Evolutionary conservation across 2,888 invertebrate genomes (phyloP), one percentile per base, ranked within the genome.

Genomic region (Amitus sp.): DNA sequence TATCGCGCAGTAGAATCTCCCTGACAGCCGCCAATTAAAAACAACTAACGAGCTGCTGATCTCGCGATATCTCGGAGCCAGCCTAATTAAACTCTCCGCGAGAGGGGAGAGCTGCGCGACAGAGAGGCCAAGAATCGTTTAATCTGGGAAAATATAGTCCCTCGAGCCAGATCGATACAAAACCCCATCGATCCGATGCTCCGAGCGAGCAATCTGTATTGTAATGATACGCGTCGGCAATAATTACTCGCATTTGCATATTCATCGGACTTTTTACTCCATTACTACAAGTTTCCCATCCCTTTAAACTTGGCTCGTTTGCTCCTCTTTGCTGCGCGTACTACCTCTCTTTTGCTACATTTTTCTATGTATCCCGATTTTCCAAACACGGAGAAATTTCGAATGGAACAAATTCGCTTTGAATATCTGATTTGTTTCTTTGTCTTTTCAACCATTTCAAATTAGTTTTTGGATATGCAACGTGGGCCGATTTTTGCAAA

Each of bases 31-130:
- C 80, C 80, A 80, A 80, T 80, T 80, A 80, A 80, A 80, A 80
- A 80, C 79, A 80, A 80, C 80, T 80, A 80, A 80, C 80, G 80
- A 80, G 80, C 80, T 79, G 79, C 79, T 78, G 80, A 80, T 80
- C 78, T 70, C 74, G 74, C 76, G 79, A 78, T 78, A 79, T 78
- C 79, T 75, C 66, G 52, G 61, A 69, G 68, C 66, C 61, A 65
- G 74, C 76, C 79, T 79, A 79, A 79, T 79, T 79, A 79, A 79
- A 79, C 78, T 75, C 76, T 70, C 73, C 73, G 70, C 68, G 58
- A 6, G 39, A 47, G 50, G 13, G 23, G 45, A 4, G 7, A 20
- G 65, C 63, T 7, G 23, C 49, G 49, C 23, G 47, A 37, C 50
- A 58, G 48, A 61, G 62, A 58, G 58, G 45, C 47, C 49, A 43